These are phyloP conservation scores for Schlechtendalia chinensis DNA, from an alignment of 1,140 invertebrate genomes.

Conservation along the genomic window DNA sequence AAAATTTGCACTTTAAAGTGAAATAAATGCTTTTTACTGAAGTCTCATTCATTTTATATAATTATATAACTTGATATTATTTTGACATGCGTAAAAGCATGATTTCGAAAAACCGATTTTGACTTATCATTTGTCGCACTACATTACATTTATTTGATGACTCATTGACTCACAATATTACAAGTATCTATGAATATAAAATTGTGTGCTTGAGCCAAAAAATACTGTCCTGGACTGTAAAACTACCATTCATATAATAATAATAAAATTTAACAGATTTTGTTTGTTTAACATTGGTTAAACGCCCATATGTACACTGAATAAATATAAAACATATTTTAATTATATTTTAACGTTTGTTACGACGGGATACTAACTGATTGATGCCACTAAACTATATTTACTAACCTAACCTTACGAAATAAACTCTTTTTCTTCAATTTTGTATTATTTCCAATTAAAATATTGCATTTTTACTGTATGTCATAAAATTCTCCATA, in stretches of 20 bases:
- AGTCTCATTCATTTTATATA: too few relatives aligned
- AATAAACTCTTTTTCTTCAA: neutral
- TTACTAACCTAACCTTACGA: neutral
- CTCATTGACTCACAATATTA: too few relatives aligned
- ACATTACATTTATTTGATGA: neutral
- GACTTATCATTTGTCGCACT: too few relatives aligned
- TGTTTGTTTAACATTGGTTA: constrained; percentile 8
- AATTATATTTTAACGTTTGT: constrained; percentile 2
- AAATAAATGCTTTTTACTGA: too few relatives aligned
- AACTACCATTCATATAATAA: neutral
- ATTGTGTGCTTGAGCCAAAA: neutral
- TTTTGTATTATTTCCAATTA: constrained; percentile 1
- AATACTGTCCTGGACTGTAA: neutral
- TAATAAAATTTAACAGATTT: constrained; percentile 30
- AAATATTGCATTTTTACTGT: constrained; percentile 1
- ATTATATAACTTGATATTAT: too few relatives aligned
- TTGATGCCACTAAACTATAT: neutral
- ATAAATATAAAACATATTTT: constrained; percentile 40
- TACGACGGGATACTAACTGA: constrained; percentile 2
- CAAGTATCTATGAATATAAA: neutral
- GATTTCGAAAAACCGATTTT: too few relatives aligned
- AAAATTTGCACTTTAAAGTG: too few relatives aligned
- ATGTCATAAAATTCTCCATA: constrained; percentile 13
- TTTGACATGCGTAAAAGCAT: too few relatives aligned
- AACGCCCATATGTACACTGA: neutral